Evolutionary conservation across 2,888 invertebrate genomes (phyloP), one percentile per base, ranked within the genome.

Genomic region (Zele albiditarsus): DNA sequence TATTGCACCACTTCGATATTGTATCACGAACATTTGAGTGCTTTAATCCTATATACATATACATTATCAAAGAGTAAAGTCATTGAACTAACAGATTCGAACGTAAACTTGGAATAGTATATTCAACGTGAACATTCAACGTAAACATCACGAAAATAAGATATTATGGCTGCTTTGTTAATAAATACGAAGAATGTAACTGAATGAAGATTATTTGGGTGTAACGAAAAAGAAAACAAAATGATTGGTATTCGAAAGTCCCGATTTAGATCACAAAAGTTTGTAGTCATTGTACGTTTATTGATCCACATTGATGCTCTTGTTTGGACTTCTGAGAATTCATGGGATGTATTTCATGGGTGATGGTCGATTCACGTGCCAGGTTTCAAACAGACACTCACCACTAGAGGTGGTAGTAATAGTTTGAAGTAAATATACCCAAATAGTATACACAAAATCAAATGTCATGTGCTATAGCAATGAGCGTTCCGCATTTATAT

Each of bases 401-500:
- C 49, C 16, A 3, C 46, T n/a, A n/a, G 0, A 0, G n/a, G n/a
- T 46, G 12, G 3, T 42, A 3, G 0, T 12, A 0, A n/a, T n/a
- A n/a, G 16, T 46, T 31, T 1, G 0, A n/a, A 46, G n/a, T 8
- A 0, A 23, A 1, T 6, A 53, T 20, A 53, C 20, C 1, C 12
- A 0, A 38, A 53, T 10, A 53, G 53, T 23, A 53, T 20, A 20
- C 20, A 62, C 42, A 71, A 78, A 81, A 81, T 81, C 80, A 79
- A 82, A 84, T 82, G 80, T 79, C 80, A 76, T 77, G 79, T 76
- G 71, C 72, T 80, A 77, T 79, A 77, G 74, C 60, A 69, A 46
- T 58, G 70, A 60, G 38, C 57, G 38, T 58, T 65, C 28, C 25
- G 60, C 31, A 65, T 42, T 20, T 68, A 27, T 74, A 57, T 75